Evolutionary conservation across 2,113 vertebrate genomes (phyloP), one percentile per base, ranked within the genome.

Genomic region (Ptychochromis oligacanthus): DNA sequence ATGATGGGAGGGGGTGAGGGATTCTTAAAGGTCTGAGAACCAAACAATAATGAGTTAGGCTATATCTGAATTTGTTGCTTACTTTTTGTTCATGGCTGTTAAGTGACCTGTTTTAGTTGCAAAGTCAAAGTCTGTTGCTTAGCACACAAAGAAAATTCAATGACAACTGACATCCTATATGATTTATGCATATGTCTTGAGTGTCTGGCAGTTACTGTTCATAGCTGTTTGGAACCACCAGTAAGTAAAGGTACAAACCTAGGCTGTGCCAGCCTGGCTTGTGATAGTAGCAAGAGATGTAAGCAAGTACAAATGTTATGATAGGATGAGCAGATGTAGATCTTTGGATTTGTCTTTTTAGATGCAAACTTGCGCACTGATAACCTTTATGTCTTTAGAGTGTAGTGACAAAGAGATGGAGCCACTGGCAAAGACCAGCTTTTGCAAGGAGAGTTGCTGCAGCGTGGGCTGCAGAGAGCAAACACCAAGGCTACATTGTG

Each of bases 341-440:
- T 85, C 61, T 80, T 54, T 64, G 79, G 57, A 79, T 83, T 81
- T 89, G 61, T 79, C 82, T 74, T 85, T 86, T 81, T 77, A 55
- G 58, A 76, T 80, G 70, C 49, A 82, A 82, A 86, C 56, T 75
- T 84, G 56, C 10, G 6, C 86, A 70, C 78, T 64, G 88, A 81
- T 93, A 88, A 93, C 92, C 91, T 94, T 93, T 93, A 87, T 84
- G 85, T 91, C 87, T 86, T 49, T 78, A 89, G 90, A 92, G 81
- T 88, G 86, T 89, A 81, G 87, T 90, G 86, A 93, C 91, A 90
- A 74, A 90, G 85, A 75, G 84, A 93, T 81, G 82, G 72, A 89
- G 90, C 93, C 90, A 89, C 57, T 92, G 93, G 92, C 93, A 93
- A 93, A 92, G 74, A 93, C 83, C 90, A 91, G 88, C 82, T 90